A percentile compares a stretch with the other conserved stretches of the same genome.
These are phyloP conservation scores for Strix aluco DNA, from an alignment of 2,113 vertebrate genomes.

Conservation along the genomic window DNA sequence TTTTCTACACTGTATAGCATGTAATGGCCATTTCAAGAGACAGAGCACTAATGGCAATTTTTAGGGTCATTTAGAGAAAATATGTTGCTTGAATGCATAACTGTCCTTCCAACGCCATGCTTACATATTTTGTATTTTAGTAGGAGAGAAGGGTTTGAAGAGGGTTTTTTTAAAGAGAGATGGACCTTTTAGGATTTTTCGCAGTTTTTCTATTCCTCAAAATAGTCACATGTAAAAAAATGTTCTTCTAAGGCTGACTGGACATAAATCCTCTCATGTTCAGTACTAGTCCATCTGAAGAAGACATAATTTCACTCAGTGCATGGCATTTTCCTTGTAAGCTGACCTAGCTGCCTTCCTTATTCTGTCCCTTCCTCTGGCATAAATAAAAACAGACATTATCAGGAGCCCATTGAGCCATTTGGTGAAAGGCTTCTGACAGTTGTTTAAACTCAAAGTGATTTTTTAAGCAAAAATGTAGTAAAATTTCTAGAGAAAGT, in stretches of 20 bases:
- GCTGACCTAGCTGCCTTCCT: not conserved
- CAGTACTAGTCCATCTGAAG: not conserved
- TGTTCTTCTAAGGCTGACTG: not conserved
- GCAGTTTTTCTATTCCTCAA: not conserved
- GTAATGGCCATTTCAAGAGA: not conserved
- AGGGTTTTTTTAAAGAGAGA: not conserved
- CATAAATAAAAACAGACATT: slow-evolving; percentile 8
- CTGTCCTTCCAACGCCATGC: not conserved
- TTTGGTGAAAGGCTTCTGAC: slow-evolving; percentile 35
- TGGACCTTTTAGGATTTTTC: not conserved
- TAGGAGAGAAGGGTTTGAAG: not conserved
- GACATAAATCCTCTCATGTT: not conserved
- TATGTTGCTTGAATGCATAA: not conserved
- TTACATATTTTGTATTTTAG: not conserved
- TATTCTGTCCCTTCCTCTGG: not conserved
- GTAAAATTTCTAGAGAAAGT: not conserved
- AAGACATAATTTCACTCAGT: not conserved
- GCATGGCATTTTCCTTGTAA: not conserved
- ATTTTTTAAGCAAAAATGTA: not conserved
- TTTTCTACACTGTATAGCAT: not conserved
- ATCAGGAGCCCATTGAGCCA: not conserved
- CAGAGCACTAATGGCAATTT: not conserved
- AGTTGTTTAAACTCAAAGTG: slow-evolving; percentile 20
- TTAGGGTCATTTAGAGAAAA: not conserved
- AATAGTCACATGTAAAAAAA: not conserved